Base-by-base conservation (phyloP, 2,113 vertebrate species). In the Macroglossus sobrinus region DNA sequence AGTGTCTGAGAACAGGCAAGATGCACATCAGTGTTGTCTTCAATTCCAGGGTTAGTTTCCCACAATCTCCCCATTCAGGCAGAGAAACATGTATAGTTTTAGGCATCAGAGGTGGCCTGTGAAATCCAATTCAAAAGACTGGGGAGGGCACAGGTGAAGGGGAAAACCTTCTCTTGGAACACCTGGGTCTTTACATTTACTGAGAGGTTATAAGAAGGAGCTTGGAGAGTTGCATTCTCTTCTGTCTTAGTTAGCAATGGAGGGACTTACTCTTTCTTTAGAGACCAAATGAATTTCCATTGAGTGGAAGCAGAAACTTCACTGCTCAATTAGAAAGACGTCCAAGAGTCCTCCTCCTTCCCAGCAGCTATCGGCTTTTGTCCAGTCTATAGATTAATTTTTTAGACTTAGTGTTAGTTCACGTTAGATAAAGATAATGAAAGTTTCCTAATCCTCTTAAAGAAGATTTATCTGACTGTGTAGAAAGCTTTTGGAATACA, bases 371-470 rank as follows among this genome's bases (percentile, higher is more conserved):
- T 96, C 19, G 0, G 98, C 98, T 98, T 98, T 98, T 97, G 98
- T 98, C 98, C 96, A n/a, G 98, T 84, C 97, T 97, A 94, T 98
- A 98, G 98, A 99, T 99, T 98, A 98, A 98, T 98, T 98, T 98
- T 98, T 98, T 97, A 98, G 98, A 92, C 95, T 98, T 98, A 98
- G 88, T 96, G 98, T 98, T 98, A 97, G 98, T 98, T 98, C 98
- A 97, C 98, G 98, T 98, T 98, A 98, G 98, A 99, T 98, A 98
- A 98, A 99, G 98, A 99, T 99, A 99, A 99, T 99, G 98, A 98
- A 99, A 98, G 98, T 98, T 98, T 98, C 97, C 97, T 98, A 98
- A 98, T 98, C 98, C 98, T 98, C 98, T 98, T 99, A 98, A 98
- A 98, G 97, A 98, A 98, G 98, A 98, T 98, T 98, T 98, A 98